Evolutionary conservation across 2,113 vertebrate species (phyloP).

Genomic region (Cyprinus carpio): DNA sequence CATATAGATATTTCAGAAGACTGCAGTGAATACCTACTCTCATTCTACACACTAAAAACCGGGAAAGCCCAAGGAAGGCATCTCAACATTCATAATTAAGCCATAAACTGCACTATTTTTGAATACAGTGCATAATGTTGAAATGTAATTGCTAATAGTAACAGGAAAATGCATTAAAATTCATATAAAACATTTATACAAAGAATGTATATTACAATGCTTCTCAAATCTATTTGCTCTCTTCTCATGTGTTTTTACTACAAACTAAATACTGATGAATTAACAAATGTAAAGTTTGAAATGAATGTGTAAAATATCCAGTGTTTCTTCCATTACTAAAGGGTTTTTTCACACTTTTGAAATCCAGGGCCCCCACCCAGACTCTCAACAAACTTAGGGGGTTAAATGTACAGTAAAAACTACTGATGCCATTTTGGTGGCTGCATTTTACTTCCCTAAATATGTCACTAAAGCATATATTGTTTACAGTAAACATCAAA

Average conservation of each 20-base stretch:
- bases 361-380: neutral
- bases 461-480: neutral
- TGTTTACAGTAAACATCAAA: neutral
- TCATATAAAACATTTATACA: neutral
- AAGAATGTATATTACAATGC: neutral
- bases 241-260: neutral
- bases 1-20: slow-evolving; percentile 14
- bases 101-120: neutral
- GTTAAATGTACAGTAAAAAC: neutral
- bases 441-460: neutral
- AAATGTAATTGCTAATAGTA: neutral
- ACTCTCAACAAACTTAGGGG: neutral
- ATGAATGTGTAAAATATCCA: neutral
- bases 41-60: neutral
- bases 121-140: neutral
- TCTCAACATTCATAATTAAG: neutral
- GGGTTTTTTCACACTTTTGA: neutral
- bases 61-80: neutral
- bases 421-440: neutral
- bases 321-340: neutral
- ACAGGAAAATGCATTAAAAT: neutral
- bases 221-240: neutral
- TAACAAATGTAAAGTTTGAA: neutral
- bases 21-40: neutral
- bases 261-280: too few relatives aligned